phyloP scores from a whole-genome alignment of 92 coral and sea anemone genomes.

The Bergia sp. region DNA sequence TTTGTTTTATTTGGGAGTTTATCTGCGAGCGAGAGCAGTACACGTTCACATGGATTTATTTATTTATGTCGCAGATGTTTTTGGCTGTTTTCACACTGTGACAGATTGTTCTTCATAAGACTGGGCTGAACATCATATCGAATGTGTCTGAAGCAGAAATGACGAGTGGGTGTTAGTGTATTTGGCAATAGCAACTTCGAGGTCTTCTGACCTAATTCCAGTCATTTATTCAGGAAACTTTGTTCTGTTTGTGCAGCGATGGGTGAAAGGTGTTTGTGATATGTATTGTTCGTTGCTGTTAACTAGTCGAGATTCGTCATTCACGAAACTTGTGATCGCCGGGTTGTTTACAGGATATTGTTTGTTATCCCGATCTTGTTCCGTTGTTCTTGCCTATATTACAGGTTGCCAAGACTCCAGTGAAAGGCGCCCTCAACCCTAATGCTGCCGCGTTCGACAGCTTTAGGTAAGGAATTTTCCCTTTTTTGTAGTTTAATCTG shows the following conservation, averaged over 20 bases:
- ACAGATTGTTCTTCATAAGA: conserved; percentile 4
- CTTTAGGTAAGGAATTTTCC: conserved; percentile 25
- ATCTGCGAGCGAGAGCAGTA: conserved; percentile 36
- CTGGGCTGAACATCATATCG: not conserved
- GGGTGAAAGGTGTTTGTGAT: conserved; percentile 32
- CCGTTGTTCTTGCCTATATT: conserved; percentile 4
- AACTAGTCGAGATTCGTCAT: conserved; percentile 26
- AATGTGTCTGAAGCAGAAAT: conserved; percentile 14
- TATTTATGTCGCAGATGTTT: conserved; percentile 42
- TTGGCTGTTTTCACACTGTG: conserved; percentile 26
- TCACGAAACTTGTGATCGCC: conserved; percentile 35
- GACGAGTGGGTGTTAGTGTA: not conserved
- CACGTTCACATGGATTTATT: conserved; percentile 6
- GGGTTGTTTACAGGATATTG: conserved; percentile 32
- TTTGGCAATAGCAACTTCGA: not conserved
- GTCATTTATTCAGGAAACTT: conserved; percentile 35
- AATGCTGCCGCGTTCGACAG: conserved; percentile 45
- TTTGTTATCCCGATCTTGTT: not conserved
- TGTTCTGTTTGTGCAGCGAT: conserved; percentile 39
- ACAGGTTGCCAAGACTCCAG: conserved; percentile 49
- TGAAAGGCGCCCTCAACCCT: conserved; percentile 49
- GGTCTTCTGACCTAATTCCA: conserved; percentile 36
- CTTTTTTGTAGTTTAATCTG: not conserved
- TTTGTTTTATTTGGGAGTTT: not conserved
- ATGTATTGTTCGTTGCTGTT: conserved; percentile 31